phyloP scores from a whole-genome alignment of 2,113 vertebrate species.

The Prochilodus magdalenae region DNA sequence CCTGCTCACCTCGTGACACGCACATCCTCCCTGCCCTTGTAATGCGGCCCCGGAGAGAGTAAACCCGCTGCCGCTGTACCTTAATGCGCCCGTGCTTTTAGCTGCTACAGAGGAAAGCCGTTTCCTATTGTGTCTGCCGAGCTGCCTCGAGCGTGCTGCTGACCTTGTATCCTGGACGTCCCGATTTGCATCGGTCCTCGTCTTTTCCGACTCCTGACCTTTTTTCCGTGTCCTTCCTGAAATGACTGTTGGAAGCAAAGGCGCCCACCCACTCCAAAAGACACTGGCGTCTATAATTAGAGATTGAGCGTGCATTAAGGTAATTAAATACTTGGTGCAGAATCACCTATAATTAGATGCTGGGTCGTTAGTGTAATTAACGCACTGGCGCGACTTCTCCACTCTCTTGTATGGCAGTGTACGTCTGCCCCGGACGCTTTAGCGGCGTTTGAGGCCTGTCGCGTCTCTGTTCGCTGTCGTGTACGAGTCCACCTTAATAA shows the following conservation, averaged over 20 bases:
- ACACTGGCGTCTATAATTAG: conserved; percentile 43
- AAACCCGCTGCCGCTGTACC: conserved; percentile 64
- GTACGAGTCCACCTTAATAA: no score
- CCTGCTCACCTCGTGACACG: neutral
- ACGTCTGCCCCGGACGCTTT: neutral
- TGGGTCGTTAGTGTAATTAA: conserved; percentile 44
- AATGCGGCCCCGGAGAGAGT: neutral
- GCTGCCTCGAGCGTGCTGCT: conserved; percentile 68
- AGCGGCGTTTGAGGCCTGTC: no score
- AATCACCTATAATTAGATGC: conserved; percentile 51
- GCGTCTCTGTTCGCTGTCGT: no score
- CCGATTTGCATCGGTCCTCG: neutral
- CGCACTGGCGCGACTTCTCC: conserved; percentile 19
- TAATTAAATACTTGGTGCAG: conserved; percentile 46
- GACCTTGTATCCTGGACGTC: conserved; percentile 70
- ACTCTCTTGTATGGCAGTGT: neutral
- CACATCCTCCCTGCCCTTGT: neutral
- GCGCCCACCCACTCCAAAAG: neutral
- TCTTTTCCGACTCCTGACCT: neutral
- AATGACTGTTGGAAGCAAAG: neutral
- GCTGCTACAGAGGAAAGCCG: conserved; percentile 67
- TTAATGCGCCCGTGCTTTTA: conserved; percentile 75
- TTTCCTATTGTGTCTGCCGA: neutral
- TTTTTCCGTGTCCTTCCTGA: neutral
- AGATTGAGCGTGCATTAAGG: conserved; percentile 40